phyloP scores from a whole-genome alignment of 2,888 invertebrate species.

The Scaptomyza caliginosa region DNA sequence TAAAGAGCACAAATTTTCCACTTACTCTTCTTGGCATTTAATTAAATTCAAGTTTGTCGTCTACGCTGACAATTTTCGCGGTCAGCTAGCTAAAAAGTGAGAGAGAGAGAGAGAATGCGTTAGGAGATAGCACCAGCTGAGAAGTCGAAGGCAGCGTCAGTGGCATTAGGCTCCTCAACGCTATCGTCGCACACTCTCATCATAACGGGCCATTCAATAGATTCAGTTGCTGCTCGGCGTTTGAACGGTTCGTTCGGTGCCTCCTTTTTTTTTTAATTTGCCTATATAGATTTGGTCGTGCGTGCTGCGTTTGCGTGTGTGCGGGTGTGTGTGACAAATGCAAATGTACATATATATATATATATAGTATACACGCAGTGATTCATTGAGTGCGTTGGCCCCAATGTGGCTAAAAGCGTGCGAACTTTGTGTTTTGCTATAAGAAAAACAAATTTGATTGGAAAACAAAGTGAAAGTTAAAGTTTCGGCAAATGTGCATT shows the following conservation, averaged over 20 bases:
- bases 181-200: slow-evolving; percentile 43
- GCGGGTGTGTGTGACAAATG: slow-evolving; percentile 44
- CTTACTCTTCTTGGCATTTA: slow-evolving; percentile 52
- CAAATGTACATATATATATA: slow-evolving; percentile 27
- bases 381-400: slow-evolving; percentile 78
- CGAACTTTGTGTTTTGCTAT: neutral
- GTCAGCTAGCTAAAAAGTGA: slow-evolving; percentile 45
- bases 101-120: neutral
- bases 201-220: slow-evolving; percentile 43
- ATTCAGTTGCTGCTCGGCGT: slow-evolving; percentile 64
- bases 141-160: slow-evolving; percentile 9
- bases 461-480: slow-evolving; percentile 9
- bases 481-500: neutral
- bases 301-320: slow-evolving; percentile 25
- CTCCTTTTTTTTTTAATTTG: slow-evolving; percentile 54
- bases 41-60: slow-evolving; percentile 75
- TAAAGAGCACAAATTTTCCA: slow-evolving; percentile 4
- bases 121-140: slow-evolving; percentile 55
- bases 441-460: neutral
- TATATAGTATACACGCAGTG: slow-evolving; percentile 40
- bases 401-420: slow-evolving; percentile 35
- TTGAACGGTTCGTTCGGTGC: slow-evolving; percentile 69
- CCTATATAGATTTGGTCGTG: slow-evolving; percentile 16
- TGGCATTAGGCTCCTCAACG: slow-evolving; percentile 28
- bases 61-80: slow-evolving; percentile 69